A percentile compares a stretch with the other conserved stretches of the same genome.
These are phyloP conservation scores for Melanogrammus aeglefinus DNA, from an alignment of 2,797 vertebrate genomes.

Conservation along the genomic window DNA sequence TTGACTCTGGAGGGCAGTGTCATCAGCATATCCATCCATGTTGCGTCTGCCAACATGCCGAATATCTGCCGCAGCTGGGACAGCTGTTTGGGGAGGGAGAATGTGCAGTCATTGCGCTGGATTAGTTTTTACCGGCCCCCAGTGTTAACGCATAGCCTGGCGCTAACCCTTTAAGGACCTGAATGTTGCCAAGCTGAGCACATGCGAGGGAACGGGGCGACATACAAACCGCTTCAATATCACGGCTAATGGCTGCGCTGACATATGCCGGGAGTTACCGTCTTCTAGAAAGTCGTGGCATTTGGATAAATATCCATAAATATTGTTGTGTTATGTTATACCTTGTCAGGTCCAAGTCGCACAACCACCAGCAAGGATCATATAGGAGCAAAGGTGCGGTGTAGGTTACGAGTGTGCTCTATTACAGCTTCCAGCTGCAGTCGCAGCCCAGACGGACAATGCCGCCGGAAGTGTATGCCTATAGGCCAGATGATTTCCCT, in stretches of 20 bases:
- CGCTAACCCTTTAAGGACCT: neutral
- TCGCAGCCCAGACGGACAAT: neutral
- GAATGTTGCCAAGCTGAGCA: conserved; percentile 24
- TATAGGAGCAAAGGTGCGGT: conserved; percentile 65
- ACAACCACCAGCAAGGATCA: conserved; percentile 37
- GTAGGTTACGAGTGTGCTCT: conserved; percentile 47
- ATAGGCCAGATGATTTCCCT: neutral
- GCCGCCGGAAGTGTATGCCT: neutral
- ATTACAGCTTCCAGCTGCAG: conserved; percentile 41
- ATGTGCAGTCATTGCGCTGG: too few relatives aligned
- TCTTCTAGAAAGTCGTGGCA: conserved; percentile 66
- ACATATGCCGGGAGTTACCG: conserved; percentile 65
- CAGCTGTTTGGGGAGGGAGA: neutral
- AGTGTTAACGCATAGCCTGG: neutral
- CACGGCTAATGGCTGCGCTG: conserved; percentile 67
- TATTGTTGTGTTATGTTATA: conserved; percentile 63
- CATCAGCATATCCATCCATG: neutral
- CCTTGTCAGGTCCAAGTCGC: conserved; percentile 22
- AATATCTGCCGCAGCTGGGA: too few relatives aligned
- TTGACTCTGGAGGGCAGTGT: neutral
- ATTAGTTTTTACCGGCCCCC: too few relatives aligned
- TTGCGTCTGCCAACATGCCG: neutral
- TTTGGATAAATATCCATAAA: conserved; percentile 74
- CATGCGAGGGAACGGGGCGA: conserved; percentile 46
- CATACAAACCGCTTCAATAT: conserved; percentile 69